Evolutionary conservation across 2,113 vertebrate genomes (phyloP).

Genomic region (Columba livia): DNA sequence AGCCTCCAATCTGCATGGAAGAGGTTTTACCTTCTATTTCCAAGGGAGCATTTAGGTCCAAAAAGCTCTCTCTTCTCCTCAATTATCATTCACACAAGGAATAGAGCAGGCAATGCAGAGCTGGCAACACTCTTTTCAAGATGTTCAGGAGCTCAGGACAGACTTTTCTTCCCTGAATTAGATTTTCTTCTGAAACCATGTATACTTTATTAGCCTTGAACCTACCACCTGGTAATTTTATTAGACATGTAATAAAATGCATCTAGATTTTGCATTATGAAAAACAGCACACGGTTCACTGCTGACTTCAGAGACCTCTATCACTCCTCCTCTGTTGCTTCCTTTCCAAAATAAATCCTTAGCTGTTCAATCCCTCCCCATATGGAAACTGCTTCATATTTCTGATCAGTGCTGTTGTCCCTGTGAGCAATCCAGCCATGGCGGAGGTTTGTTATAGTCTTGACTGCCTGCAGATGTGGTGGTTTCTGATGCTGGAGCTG

Average conservation of each 20-base stretch:
- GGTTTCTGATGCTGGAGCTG: background rate
- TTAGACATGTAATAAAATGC: background rate
- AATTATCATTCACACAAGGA: background rate
- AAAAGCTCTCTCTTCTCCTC: background rate
- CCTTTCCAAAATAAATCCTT: background rate
- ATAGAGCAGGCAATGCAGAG: background rate
- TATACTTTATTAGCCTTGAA: background rate
- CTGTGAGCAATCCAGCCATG: background rate
- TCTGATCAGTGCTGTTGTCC: background rate
- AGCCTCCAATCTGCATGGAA: background rate
- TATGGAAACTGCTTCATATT: background rate
- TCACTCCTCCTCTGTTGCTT: background rate
- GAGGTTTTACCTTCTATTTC: background rate
- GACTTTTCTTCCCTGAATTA: background rate
- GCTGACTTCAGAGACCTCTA: background rate
- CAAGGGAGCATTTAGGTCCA: background rate
- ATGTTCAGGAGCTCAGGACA: background rate
- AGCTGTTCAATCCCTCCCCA: background rate
- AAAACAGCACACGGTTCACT: fast-evolving
- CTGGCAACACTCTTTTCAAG: background rate
- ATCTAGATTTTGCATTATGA: background rate
- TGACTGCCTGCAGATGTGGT: background rate
- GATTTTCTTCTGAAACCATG: background rate
- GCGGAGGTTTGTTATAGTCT: background rate
- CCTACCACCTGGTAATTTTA: background rate